Evolutionary conservation across 2,888 invertebrate genomes (phyloP).

Genomic region (Anagyrus pseudococci): DNA sequence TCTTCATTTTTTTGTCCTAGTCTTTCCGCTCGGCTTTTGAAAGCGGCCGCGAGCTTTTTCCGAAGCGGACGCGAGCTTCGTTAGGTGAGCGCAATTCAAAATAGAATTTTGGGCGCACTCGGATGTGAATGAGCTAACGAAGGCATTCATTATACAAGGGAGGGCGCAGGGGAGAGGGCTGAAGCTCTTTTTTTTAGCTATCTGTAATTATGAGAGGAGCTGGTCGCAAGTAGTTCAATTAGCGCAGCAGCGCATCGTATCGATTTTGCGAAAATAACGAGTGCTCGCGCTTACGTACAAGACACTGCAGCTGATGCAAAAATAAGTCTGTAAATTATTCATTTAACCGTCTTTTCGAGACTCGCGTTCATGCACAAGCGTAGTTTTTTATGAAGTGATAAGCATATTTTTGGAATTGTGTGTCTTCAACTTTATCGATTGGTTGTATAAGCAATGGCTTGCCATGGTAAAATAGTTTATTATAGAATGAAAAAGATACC

Average conservation of each 20-base stretch:
- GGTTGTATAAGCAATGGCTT: no score
- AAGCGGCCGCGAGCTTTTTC: not conserved
- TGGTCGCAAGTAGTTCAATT: no score
- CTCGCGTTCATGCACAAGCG: not conserved
- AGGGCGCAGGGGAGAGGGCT: not conserved
- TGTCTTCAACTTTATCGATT: no score
- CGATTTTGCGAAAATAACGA: slow-evolving; percentile 11
- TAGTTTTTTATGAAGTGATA: not conserved
- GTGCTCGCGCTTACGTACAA: no score
- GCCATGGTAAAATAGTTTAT: no score
- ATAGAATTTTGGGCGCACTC: slow-evolving; percentile 8
- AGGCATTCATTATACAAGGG: slow-evolving; percentile 16
- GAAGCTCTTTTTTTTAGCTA: slow-evolving; percentile 5
- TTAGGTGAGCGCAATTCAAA: slow-evolving; percentile 1
- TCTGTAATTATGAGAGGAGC: no score
- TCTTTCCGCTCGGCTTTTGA: not conserved
- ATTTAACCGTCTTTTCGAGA: not conserved
- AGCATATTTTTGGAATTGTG: no score
- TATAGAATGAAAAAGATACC: no score
- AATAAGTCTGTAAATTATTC: not conserved
- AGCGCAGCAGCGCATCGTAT: not conserved
- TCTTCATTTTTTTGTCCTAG: not conserved
- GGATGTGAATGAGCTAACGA: slow-evolving; percentile 19
- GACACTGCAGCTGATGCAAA: no score
- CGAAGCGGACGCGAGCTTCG: not conserved